Conservation (phyloP, 1,140 invertebrate species). For the Bombyx mori region ASM3026992v2 NC_085125.1:9656501-9657000, state of each 20-base stretch:
- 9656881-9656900: background rate
- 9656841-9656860: background rate
- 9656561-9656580: too few relatives aligned
- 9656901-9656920: too few relatives aligned
- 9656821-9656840: background rate
- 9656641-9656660: constrained; percentile 23
- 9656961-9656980: too few relatives aligned
- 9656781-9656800: constrained; percentile 32
- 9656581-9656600: too few relatives aligned
- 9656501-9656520: too few relatives aligned
- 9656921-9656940: too few relatives aligned
- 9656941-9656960: too few relatives aligned
- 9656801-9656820: background rate
- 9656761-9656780: constrained; percentile 21
- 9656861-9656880: background rate
- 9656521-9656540: too few relatives aligned
- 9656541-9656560: too few relatives aligned
- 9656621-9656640: background rate
- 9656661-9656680: constrained; percentile 39
- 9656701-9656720: constrained; percentile 32
- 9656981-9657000: too few relatives aligned
- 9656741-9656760: constrained; percentile 33
- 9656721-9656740: constrained; percentile 41
- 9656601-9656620: too few relatives aligned
- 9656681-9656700: constrained; percentile 56